Conservation (phyloP, 2,113 vertebrate species). For the Leiothrix lutea region DNA sequence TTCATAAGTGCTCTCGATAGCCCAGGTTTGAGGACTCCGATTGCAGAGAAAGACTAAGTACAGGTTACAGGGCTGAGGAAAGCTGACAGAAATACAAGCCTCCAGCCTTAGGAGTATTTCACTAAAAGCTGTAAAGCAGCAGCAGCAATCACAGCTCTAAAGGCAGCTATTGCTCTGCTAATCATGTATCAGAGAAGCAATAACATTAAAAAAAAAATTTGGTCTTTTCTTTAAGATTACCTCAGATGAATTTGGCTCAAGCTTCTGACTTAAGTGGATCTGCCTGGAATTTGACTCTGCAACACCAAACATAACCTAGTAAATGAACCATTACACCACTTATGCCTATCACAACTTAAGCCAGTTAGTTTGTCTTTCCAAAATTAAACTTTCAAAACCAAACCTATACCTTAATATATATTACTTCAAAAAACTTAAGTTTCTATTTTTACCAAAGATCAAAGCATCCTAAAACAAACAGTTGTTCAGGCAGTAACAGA, state of each 20-base stretch:
- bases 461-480: conserved; percentile 6
- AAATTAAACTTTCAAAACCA: conserved; percentile 46
- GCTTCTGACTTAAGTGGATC: conserved; percentile 72
- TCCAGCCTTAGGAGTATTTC: background rate
- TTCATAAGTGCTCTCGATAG: background rate
- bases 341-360: conserved; percentile 42
- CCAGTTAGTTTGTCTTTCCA: conserved; percentile 37
- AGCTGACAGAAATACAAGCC: background rate
- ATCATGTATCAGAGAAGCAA: conserved; percentile 34
- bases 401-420: background rate
- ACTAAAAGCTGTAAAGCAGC: conserved; percentile 51
- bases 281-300: conserved; percentile 70
- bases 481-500: background rate
- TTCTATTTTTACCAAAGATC: background rate
- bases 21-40: background rate
- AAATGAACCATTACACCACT: conserved; percentile 57
- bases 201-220: conserved; percentile 29
- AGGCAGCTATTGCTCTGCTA: conserved; percentile 40
- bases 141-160: conserved; percentile 33
- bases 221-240: conserved; percentile 67
- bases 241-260: conserved; percentile 73
- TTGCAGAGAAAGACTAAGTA: background rate
- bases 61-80: background rate
- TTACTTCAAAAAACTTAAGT: conserved; percentile 2
- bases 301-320: conserved; percentile 64